Percentiles rank a stretch among this genome's conserved stretches.
Evolutionary conservation across 2,113 vertebrate genomes (phyloP).

Genomic region (Xerus inauris): DNA sequence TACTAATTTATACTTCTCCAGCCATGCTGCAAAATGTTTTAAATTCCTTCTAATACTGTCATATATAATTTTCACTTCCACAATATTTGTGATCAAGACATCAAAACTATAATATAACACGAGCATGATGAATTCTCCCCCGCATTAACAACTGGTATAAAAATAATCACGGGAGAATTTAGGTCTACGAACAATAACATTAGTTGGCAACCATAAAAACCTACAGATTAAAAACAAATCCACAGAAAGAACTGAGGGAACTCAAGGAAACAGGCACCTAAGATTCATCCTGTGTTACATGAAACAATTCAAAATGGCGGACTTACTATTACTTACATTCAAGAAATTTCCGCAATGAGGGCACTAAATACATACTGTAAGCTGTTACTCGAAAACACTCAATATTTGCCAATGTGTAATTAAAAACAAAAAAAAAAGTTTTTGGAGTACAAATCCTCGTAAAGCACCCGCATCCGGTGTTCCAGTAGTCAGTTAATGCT

Average conservation of each 20-base stretch:
- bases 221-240: background rate
- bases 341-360: slow-evolving; percentile 71
- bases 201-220: background rate
- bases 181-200: background rate
- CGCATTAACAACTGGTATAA: slow-evolving; percentile 14
- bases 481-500: background rate
- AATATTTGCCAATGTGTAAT: slow-evolving; percentile 42
- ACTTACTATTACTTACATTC: slow-evolving; percentile 80
- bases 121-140: slow-evolving; percentile 51
- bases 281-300: slow-evolving; percentile 71
- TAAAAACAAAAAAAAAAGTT: background rate
- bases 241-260: slow-evolving; percentile 15
- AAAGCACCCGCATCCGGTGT: slow-evolving; percentile 24
- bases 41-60: background rate
- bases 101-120: slow-evolving; percentile 44
- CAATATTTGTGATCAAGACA: slow-evolving; percentile 42
- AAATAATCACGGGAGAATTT: background rate
- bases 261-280: slow-evolving; percentile 61
- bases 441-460: slow-evolving; percentile 41
- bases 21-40: slow-evolving; percentile 6
- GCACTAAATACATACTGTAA: slow-evolving; percentile 59
- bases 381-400: slow-evolving; percentile 3
- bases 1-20: background rate
- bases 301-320: slow-evolving; percentile 86
- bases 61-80: background rate